A percentile compares a stretch with the other conserved stretches of the same genome.
Conservation (phyloP, 92 coral and sea anemone genomes). For the Bergia puertoricense region DNA sequence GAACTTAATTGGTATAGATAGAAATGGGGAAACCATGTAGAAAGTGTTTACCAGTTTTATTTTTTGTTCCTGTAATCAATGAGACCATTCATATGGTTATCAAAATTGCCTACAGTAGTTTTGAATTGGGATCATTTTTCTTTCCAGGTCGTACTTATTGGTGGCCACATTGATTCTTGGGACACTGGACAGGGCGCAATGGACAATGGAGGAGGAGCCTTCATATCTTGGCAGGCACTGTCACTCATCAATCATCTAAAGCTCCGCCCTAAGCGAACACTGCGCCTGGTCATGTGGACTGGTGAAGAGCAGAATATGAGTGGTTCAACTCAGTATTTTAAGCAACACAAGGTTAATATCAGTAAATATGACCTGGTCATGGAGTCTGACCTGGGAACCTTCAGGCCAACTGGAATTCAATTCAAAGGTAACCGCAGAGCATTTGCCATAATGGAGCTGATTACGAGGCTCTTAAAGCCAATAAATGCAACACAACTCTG, state of each 20-base stretch:
- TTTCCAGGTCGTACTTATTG: constrained; percentile 82
- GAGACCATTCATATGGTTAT: not conserved
- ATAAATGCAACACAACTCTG: constrained; percentile 65
- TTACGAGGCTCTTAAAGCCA: constrained; percentile 72
- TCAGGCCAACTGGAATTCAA: constrained; percentile 77
- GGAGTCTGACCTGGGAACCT: constrained; percentile 95
- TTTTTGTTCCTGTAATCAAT: not conserved
- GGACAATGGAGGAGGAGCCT: constrained; percentile 99
- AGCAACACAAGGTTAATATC: constrained; percentile 76
- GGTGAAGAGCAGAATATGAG: constrained; percentile 87
- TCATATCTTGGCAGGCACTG: constrained; percentile 94
- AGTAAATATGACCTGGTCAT: constrained; percentile 86
- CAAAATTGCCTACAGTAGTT: not conserved
- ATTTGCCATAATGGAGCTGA: constrained; percentile 66
- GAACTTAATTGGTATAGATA: too few relatives aligned
- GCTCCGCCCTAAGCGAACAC: constrained; percentile 91
- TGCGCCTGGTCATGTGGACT: constrained; percentile 94
- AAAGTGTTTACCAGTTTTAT: too few relatives aligned
- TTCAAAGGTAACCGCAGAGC: constrained; percentile 74
- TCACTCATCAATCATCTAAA: constrained; percentile 81
- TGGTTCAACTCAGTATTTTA: constrained; percentile 81
- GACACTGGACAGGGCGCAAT: constrained; percentile 99
- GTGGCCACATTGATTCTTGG: constrained; percentile 98
- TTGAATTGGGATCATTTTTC: not conserved
- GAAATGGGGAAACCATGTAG: too few relatives aligned